A percentile compares a stretch with the other conserved stretches of the same genome.
Evolutionary conservation across 2,113 vertebrate genomes (phyloP).

Genomic region (Xenopus borealis): DNA sequence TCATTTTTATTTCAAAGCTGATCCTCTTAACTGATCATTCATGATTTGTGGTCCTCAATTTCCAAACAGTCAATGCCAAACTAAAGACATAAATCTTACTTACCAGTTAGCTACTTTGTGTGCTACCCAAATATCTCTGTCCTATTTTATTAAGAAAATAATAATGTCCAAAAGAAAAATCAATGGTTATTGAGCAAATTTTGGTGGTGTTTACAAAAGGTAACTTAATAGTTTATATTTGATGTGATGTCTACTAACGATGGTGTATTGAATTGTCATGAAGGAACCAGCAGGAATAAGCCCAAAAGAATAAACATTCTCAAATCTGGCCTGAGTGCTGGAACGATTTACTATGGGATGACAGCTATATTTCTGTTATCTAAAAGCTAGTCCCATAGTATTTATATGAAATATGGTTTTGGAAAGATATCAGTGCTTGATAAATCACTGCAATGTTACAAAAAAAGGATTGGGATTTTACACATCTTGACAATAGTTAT

Average conservation of each 20-base stretch:
- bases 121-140: background rate
- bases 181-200: slow-evolving; percentile 9
- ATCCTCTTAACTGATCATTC: background rate
- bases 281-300: background rate
- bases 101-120: background rate
- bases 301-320: background rate
- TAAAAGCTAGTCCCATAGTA: background rate
- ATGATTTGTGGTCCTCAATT: slow-evolving; percentile 19
- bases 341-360: background rate
- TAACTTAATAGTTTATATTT: background rate
- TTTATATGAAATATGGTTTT: background rate
- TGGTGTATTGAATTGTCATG: background rate
- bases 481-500: no score
- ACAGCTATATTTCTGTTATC: background rate
- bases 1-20: slow-evolving; percentile 2
- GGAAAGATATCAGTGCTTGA: background rate
- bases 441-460: slow-evolving; percentile 3
- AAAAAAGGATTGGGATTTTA: background rate
- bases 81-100: slow-evolving; percentile 7
- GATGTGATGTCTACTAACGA: background rate
- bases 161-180: background rate
- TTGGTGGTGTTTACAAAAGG: background rate
- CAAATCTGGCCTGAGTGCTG: background rate
- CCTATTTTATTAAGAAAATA: background rate
- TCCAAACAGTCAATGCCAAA: slow-evolving; percentile 10